phyloP scores from a whole-genome alignment of 2,888 invertebrate species.

The Asteroscopus sphinx region DNA sequence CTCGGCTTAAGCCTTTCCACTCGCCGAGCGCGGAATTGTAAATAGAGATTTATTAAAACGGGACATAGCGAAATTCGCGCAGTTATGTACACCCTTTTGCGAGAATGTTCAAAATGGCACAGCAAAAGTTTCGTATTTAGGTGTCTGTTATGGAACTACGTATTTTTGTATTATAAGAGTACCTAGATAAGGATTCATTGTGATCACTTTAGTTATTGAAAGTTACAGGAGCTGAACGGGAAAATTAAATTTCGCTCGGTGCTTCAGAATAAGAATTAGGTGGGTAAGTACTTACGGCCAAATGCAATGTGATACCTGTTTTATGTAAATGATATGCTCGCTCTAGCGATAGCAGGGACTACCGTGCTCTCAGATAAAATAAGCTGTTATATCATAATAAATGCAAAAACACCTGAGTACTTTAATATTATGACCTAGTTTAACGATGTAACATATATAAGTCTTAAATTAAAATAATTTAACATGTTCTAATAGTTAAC shows the following conservation, averaged over 20 bases:
- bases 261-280: conserved; percentile 16
- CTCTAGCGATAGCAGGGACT: no score
- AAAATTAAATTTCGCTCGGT: conserved; percentile 32
- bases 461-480: conserved; percentile 1
- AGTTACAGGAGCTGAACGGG: not conserved
- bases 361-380: no score
- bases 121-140: conserved; percentile 67
- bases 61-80: conserved; percentile 78
- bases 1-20: conserved; percentile 86
- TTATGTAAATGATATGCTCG: no score
- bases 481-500: conserved; percentile 3
- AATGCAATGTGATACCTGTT: no score
- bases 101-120: conserved; percentile 66
- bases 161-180: conserved; percentile 32
- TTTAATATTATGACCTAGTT: no score
- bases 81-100: conserved; percentile 73
- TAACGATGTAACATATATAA: not conserved
- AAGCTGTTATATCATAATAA: no score
- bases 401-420: conserved; percentile 15
- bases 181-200: conserved; percentile 11
- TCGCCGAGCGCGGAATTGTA: conserved; percentile 83
- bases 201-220: conserved; percentile 3
- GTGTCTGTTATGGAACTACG: conserved; percentile 45
- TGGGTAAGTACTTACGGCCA: conserved; percentile 21
- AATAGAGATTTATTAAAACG: conserved; percentile 89